Evolutionary conservation across 2,797 vertebrate genomes (phyloP).

Genomic region (Chaenodraco wilsoni): DNA sequence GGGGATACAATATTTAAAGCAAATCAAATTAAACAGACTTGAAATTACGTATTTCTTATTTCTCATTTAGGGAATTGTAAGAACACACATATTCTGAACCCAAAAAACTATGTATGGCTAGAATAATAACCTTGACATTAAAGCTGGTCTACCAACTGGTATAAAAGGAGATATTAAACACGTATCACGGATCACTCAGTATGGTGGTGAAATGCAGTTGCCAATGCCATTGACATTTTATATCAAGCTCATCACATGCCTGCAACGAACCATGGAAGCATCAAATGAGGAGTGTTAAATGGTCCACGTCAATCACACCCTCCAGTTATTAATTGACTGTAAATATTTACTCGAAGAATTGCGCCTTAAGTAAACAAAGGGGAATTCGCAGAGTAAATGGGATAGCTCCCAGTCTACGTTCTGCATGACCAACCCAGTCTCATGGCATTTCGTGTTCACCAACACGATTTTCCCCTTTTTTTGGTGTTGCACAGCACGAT

Average conservation of each 20-base stretch:
- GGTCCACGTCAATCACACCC: slow-evolving; percentile 68
- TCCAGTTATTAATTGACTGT: slow-evolving; percentile 64
- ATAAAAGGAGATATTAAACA: slow-evolving; percentile 23
- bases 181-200: slow-evolving; percentile 20
- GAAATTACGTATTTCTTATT: too few species aligned
- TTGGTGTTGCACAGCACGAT: too few species aligned
- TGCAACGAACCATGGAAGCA: slow-evolving; percentile 63
- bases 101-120: neutral
- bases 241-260: slow-evolving; percentile 60
- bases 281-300: slow-evolving; percentile 71
- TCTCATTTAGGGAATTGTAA: too few species aligned
- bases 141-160: neutral
- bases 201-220: slow-evolving; percentile 29
- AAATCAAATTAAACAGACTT: too few species aligned
- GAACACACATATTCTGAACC: too few species aligned
- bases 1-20: too few species aligned
- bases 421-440: slow-evolving; percentile 1
- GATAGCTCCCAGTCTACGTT: slow-evolving; percentile 27
- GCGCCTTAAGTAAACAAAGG: slow-evolving; percentile 60
- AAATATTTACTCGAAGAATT: slow-evolving; percentile 66
- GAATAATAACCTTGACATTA: neutral
- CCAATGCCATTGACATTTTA: slow-evolving; percentile 53
- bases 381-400: slow-evolving; percentile 27
- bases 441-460: too few species aligned
- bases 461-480: too few species aligned